Percentiles rank a stretch among this genome's conserved stretches.
Evolutionary conservation across 1,140 invertebrate genomes (phyloP).

Genomic region (Nomia melanderi): DNA sequence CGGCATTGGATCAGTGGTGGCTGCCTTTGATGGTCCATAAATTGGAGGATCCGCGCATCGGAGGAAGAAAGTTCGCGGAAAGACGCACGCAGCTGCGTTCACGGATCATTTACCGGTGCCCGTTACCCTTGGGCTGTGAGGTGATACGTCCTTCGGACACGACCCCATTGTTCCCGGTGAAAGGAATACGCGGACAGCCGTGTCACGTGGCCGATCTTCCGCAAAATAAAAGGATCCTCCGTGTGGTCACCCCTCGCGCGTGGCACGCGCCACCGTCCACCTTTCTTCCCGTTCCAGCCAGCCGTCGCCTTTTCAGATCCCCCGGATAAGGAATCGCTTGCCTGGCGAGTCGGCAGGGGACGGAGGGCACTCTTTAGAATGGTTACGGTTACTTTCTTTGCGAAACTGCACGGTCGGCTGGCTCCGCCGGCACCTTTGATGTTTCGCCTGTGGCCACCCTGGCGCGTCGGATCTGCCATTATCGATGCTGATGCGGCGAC

Average conservation of each 20-base stretch:
- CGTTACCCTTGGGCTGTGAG: slow-evolving; percentile 54
- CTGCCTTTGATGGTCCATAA: not conserved
- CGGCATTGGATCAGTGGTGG: no score
- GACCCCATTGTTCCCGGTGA: slow-evolving; percentile 47
- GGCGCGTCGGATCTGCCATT: no score
- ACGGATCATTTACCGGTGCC: slow-evolving; percentile 67
- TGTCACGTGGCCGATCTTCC: slow-evolving; percentile 50
- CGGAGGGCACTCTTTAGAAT: slow-evolving; percentile 16
- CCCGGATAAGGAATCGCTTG: slow-evolving; percentile 45
- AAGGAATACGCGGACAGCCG: slow-evolving; percentile 54
- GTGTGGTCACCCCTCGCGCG: slow-evolving; percentile 23
- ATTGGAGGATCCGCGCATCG: not conserved
- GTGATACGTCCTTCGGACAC: slow-evolving; percentile 53
- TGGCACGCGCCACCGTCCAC: slow-evolving; percentile 53
- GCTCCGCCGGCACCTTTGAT: slow-evolving; percentile 26
- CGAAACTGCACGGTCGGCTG: slow-evolving; percentile 2
- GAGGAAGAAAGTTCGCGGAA: slow-evolving; percentile 25
- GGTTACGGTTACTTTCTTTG: slow-evolving; percentile 11
- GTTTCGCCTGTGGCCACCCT: not conserved
- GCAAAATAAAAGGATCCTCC: slow-evolving; percentile 48
- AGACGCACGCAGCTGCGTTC: slow-evolving; percentile 66
- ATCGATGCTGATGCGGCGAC: no score
- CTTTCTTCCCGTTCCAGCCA: slow-evolving; percentile 17
- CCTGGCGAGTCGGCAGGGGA: not conserved
- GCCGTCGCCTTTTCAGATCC: slow-evolving; percentile 43